Conservation (phyloP, 2,113 vertebrate species). For the Dromas ardeola region DNA sequence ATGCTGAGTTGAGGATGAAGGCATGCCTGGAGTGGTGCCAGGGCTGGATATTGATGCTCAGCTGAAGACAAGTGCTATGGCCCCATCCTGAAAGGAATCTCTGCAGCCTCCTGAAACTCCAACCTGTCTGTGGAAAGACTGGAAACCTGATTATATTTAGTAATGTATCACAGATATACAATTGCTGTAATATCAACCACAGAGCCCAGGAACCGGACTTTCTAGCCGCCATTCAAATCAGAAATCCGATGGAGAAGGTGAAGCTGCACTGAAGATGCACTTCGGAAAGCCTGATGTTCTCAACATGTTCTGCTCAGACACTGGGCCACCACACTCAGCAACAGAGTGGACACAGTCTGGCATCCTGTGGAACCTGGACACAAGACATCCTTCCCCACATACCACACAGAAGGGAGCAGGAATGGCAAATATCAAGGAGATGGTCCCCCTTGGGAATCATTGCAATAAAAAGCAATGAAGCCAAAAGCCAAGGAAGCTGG, state of each 20-base stretch:
- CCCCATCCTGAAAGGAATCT: constrained; percentile 12
- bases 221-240: not conserved
- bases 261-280: not conserved
- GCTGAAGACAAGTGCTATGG: constrained; percentile 1
- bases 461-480: not conserved
- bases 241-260: not conserved
- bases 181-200: not conserved
- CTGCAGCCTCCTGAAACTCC: constrained; percentile 14
- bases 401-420: not conserved
- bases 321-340: not conserved
- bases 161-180: not conserved
- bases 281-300: not conserved
- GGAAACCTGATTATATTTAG: not conserved
- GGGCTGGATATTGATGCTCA: constrained; percentile 19
- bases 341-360: not conserved
- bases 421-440: not conserved
- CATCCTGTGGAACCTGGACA: not conserved
- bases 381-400: not conserved
- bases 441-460: not conserved
- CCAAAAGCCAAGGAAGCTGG: not conserved
- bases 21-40: constrained; percentile 40
- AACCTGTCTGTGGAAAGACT: not conserved
- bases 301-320: not conserved
- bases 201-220: not conserved
- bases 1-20: not conserved